Conservation (phyloP, 2,888 invertebrate genomes). For the Liposcelis brunnea region DNA sequence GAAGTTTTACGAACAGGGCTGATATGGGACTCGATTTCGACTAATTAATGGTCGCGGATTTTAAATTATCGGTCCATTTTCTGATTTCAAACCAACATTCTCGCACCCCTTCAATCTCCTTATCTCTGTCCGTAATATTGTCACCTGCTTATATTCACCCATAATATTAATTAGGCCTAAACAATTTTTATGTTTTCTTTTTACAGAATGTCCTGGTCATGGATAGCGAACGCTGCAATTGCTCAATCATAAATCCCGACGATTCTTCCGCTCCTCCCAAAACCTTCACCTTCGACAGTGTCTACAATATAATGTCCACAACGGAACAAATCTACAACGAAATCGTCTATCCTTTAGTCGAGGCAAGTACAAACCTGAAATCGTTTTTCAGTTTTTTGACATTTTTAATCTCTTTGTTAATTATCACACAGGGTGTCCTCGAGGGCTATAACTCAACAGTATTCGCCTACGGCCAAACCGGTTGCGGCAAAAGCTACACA, state of each 20-base stretch:
- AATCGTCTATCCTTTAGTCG: conserved; percentile 64
- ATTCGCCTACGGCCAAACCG: conserved; percentile 86
- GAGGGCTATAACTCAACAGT: conserved; percentile 88
- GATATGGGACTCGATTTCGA: too few species aligned
- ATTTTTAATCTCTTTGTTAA: neutral
- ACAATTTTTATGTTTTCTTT: too few species aligned
- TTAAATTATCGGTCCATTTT: too few species aligned
- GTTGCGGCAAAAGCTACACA: conserved; percentile 78
- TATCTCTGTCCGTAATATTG: too few species aligned
- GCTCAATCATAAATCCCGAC: conserved; percentile 37
- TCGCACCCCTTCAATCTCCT: too few species aligned
- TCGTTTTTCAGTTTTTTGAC: neutral
- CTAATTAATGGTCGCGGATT: too few species aligned
- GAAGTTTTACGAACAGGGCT: too few species aligned
- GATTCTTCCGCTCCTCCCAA: conserved; percentile 43
- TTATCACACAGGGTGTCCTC: conserved; percentile 45
- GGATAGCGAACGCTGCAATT: conserved; percentile 43
- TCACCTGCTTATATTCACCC: too few species aligned
- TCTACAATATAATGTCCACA: conserved; percentile 56
- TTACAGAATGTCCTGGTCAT: conserved; percentile 47
- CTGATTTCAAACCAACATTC: too few species aligned
- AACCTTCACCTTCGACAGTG: conserved; percentile 68
- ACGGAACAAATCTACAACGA: conserved; percentile 79
- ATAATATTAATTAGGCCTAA: too few species aligned
- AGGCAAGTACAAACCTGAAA: conserved; percentile 31